A percentile compares a stretch with the other conserved stretches of the same genome.
Evolutionary conservation across 2,113 vertebrate genomes (phyloP).

Genomic region (human): DNA sequence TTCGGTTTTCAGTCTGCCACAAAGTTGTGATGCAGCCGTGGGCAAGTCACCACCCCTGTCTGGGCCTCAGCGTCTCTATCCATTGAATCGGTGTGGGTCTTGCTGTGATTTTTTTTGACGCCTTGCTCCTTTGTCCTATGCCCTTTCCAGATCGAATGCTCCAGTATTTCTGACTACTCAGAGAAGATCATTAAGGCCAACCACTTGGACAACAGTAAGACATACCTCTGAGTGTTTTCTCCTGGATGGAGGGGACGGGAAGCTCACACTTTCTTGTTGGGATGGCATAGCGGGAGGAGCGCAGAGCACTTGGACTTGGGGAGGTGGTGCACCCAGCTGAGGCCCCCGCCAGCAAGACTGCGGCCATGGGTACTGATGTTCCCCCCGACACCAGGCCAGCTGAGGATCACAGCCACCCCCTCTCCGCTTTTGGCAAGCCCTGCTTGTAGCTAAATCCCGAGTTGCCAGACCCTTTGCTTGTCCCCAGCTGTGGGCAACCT

Average conservation of each 20-base stretch:
- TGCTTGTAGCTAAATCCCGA: not conserved
- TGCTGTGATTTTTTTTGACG: not conserved
- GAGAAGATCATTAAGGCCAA: conserved; percentile 99
- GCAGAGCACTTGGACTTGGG: not conserved
- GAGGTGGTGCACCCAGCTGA: not conserved
- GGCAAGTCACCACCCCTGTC: not conserved
- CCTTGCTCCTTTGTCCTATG: conserved; percentile 53
- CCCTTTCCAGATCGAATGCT: conserved; percentile 94
- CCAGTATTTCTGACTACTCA: conserved; percentile 98
- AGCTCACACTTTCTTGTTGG: not conserved
- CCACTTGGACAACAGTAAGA: conserved; percentile 96
- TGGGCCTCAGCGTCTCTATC: not conserved
- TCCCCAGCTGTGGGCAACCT: not conserved
- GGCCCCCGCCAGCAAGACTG: not conserved
- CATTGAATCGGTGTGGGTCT: rapidly evolving
- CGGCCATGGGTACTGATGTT: not conserved
- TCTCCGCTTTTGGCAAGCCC: not conserved
- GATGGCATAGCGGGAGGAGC: not conserved
- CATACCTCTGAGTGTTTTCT: conserved; percentile 22
- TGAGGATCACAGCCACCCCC: not conserved
- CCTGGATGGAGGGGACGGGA: conserved; percentile 38
- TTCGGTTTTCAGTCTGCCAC: not conserved
- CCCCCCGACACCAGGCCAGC: too few species aligned
- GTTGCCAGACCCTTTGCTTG: not conserved
- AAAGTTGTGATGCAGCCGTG: not conserved